Percentiles rank a stretch among this genome's conserved stretches.
phyloP scores from a whole-genome alignment of 2,888 invertebrate species.

The Rhorus exstirpatorius region DNA sequence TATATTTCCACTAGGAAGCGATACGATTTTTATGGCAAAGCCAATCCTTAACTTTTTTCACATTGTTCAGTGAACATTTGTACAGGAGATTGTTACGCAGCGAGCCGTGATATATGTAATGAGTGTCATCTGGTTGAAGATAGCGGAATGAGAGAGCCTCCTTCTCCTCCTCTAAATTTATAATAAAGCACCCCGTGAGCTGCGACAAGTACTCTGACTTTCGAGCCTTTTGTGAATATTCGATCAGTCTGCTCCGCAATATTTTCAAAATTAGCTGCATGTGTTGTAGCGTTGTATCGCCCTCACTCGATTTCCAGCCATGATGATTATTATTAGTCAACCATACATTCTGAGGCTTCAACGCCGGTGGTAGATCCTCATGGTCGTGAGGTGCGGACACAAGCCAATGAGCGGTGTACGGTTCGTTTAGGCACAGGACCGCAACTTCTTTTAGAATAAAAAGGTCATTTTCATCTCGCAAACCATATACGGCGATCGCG shows the following conservation, averaged over 20 bases:
- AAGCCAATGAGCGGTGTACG: slow-evolving; percentile 7
- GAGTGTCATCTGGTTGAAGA: neutral
- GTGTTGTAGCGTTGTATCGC: no score
- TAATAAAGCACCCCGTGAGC: neutral
- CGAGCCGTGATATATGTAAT: neutral
- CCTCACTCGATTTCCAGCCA: no score
- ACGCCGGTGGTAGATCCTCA: no score
- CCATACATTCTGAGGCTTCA: no score
- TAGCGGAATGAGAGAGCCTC: neutral
- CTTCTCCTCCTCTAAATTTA: neutral
- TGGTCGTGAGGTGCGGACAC: neutral
- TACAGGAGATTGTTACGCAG: neutral
- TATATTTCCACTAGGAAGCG: slow-evolving; percentile 13
- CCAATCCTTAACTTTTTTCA: neutral
- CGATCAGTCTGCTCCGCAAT: no score
- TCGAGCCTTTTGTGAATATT: no score
- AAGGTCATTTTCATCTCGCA: slow-evolving; percentile 5
- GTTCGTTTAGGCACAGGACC: neutral
- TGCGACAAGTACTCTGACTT: no score
- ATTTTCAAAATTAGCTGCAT: no score
- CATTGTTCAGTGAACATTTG: slow-evolving; percentile 23
- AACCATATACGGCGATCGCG: slow-evolving; percentile 20
- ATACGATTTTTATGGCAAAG: slow-evolving; percentile 5
- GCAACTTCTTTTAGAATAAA: slow-evolving; percentile 26
- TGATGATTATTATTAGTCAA: no score